Conservation (phyloP, 2,888 invertebrate species). For the Tiliacea aurago region DNA sequence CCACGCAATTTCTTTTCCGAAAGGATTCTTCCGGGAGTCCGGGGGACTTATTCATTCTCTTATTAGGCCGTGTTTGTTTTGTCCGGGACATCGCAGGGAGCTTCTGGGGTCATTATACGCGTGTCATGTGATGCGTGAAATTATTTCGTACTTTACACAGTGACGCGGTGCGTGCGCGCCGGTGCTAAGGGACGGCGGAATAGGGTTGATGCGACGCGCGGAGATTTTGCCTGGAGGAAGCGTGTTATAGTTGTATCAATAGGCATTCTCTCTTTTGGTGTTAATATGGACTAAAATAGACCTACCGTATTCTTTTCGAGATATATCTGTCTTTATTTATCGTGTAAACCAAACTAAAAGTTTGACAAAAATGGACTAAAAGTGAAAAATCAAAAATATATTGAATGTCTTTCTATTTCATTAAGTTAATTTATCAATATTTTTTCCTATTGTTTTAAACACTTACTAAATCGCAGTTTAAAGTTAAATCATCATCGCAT, state of each 20-base stretch:
- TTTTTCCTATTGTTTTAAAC: too few species aligned
- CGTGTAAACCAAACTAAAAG: too few species aligned
- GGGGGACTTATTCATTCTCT: constrained; percentile 76
- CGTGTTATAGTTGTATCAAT: too few species aligned
- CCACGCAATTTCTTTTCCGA: constrained; percentile 72
- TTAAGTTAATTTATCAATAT: too few species aligned
- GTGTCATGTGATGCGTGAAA: constrained; percentile 90
- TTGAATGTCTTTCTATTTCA: too few species aligned
- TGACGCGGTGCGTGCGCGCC: constrained; percentile 84
- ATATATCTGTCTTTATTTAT: too few species aligned
- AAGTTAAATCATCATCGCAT: constrained; percentile 51
- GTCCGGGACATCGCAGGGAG: constrained; percentile 75
- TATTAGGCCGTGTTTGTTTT: constrained; percentile 86
- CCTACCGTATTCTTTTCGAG: too few species aligned
- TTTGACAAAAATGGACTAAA: too few species aligned
- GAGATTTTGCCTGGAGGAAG: constrained; percentile 12
- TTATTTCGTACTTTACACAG: constrained; percentile 90
- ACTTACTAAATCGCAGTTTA: too few species aligned
- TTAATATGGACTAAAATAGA: too few species aligned
- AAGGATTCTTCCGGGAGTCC: constrained; percentile 66
- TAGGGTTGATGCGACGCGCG: constrained; percentile 71
- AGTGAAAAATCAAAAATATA: too few species aligned
- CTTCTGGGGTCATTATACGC: constrained; percentile 88
- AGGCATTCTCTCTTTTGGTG: too few species aligned
- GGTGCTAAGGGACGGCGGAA: constrained; percentile 68